Evolutionary conservation across 2,888 invertebrate species (phyloP), one percentile per base, ranked within the genome.

Genomic region (Plemyria rubiginata): DNA sequence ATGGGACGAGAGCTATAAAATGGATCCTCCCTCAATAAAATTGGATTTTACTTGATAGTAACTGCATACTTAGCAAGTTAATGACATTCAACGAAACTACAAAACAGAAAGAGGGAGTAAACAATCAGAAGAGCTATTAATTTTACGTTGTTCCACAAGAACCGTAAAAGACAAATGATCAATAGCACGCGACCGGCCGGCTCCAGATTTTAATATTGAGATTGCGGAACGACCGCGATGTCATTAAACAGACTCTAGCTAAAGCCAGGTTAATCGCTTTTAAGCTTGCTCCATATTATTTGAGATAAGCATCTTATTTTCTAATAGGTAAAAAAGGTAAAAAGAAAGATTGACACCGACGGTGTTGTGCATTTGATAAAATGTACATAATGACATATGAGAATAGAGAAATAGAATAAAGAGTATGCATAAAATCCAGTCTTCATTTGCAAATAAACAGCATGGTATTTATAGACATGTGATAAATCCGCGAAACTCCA

Each of bases 161-260:
- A 76, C 77, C 77, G 79, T 84, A 84, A 85, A 84, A 86, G 81
- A 81, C 80, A 83, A 88, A 86, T 84, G 81, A 82, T 85, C 80
- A 76, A 81, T 79, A 79, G 74, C 76, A 78, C 74, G 78, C 78
- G 66, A 75, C 66, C 70, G 55, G 67, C 65, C 60, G 70, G 70
- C 73, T 77, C 73, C 75, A 78, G 77, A 79, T 81, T 79, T 81
- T 80, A 80, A 82, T 82, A 81, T 80, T 69, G 71, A 81, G 80
- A 81, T 80, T 76, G 75, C 72, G 74, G 74, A 80, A 76, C 77
- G 75, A 76, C 74, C 72, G 70, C 70, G 65, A 70, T 72, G 73
- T 78, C 77, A 81, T 82, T 80, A 81, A 75, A 79, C 74, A 73
- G 75, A 73, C 74, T 78, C 71, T 72, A 71, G 71, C 73, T 73